Evolutionary conservation across 2,797 vertebrate genomes (phyloP), one percentile per base, ranked within the genome.

Genomic region (Mormyrops boulengeri): DNA sequence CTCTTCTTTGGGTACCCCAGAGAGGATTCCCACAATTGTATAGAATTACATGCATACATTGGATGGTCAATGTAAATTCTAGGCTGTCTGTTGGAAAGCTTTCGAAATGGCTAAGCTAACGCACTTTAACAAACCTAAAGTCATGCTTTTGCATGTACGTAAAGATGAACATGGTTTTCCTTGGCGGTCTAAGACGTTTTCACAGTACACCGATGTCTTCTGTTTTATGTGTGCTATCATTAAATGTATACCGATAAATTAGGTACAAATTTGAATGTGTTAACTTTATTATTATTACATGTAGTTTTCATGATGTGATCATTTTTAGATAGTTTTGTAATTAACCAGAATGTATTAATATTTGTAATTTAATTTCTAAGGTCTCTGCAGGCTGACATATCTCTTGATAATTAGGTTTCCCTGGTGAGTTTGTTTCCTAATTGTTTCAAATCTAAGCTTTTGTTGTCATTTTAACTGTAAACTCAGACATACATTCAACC

Each of bases 261-360:
- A 22, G 12, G 6, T 60, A 22, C n/a, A 22, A 8, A 55, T 52
- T 55, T 19, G 14, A 80, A 88, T 22, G 88, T 52, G 2, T 6
- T 9, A 69, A 30, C 22, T 69, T 69, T 69, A 34, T 69, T 14
- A 34, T 69, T 34, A 69, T 34, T 69, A 30, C 62, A 0, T 34
- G 62, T 26, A 34, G 30, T 69, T 69, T 34, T 26, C 62, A 69
- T 34, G 62, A 69, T 34, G 62, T 66, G 8, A 26, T 62, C 3
- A 11, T 14, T 19, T 44, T 44, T 44, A 80, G 17, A 44, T 44
- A 44, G n/a, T 85, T 85, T 85, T 88, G 87, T 91, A 90, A 94
- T 94, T 91, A 91, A 91, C 92, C 90, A 90, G 85, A 50, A 88
- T 89, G 57, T 26, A 80, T 66, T 91, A 17, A 0, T 89, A 69